phyloP scores from a whole-genome alignment of 2,888 invertebrate genomes.

The Daptonema setosum region DNA sequence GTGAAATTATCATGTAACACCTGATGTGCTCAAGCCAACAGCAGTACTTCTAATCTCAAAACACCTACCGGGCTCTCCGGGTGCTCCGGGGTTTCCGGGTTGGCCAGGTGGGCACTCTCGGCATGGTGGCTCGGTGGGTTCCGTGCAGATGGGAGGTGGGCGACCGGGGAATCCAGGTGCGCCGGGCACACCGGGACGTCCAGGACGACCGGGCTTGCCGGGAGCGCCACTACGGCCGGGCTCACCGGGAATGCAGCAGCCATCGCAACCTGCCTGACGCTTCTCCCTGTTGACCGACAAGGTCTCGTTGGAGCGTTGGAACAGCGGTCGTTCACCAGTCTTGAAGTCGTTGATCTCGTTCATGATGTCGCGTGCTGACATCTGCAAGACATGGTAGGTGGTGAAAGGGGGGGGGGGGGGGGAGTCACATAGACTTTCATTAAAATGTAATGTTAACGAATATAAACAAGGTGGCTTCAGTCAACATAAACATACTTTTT shows the following conservation, averaged over 20 bases:
- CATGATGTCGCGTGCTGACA: conserved; percentile 26
- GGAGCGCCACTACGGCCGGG: conserved; percentile 21
- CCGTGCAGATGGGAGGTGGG: conserved; percentile 13
- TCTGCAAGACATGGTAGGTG: conserved; percentile 11
- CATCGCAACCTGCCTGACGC: conserved; percentile 3
- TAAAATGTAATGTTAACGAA: too few species aligned
- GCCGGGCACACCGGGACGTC: conserved; percentile 6
- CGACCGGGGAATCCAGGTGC: conserved; percentile 21
- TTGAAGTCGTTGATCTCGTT: conserved; percentile 21
- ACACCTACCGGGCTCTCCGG: background rate
- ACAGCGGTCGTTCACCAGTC: background rate
- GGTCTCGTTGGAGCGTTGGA: background rate
- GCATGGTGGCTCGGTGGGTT: background rate
- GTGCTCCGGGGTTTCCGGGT: conserved; percentile 7
- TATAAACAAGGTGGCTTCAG: too few species aligned
- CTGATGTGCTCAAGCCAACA: too few species aligned
- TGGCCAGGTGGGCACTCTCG: conserved; percentile 12
- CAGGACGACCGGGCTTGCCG: conserved; percentile 15
- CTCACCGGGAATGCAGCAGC: conserved; percentile 21
- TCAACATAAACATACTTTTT: too few species aligned
- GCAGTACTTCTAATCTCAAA: too few species aligned
- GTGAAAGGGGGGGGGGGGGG: too few species aligned
- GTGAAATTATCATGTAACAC: too few species aligned
- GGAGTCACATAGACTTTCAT: too few species aligned
- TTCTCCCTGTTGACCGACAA: background rate